Percentiles rank a stretch among this genome's conserved stretches.
Evolutionary conservation across 2,888 invertebrate genomes (phyloP).

Genomic region (Ommatoiulus sabulosus): DNA sequence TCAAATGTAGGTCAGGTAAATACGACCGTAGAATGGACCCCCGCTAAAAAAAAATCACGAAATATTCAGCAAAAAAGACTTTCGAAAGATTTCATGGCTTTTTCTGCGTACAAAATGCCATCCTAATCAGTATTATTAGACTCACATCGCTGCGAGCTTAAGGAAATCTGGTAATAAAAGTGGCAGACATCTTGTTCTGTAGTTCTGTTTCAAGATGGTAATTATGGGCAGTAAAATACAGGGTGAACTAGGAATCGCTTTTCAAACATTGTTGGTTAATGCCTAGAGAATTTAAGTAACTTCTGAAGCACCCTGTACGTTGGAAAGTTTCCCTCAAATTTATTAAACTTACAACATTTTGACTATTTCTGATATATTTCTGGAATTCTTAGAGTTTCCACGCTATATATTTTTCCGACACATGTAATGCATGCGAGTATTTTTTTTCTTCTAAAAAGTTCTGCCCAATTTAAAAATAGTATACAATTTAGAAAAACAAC

Average conservation of each 20-base stretch:
- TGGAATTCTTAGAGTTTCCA: too few relatives aligned
- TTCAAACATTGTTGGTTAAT: background rate
- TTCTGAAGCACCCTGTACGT: background rate
- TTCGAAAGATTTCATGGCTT: background rate
- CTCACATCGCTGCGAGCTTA: background rate
- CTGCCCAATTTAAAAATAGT: too few relatives aligned
- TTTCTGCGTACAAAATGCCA: background rate
- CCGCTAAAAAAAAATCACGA: background rate
- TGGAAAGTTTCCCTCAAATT: too few relatives aligned
- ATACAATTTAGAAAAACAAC: too few relatives aligned
- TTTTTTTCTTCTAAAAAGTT: too few relatives aligned
- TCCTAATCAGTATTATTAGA: background rate
- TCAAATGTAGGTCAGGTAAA: constrained; percentile 35
- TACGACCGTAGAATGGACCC: background rate
- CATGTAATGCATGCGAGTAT: too few relatives aligned
- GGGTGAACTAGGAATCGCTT: background rate
- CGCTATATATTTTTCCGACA: too few relatives aligned
- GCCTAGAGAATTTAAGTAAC: too few relatives aligned
- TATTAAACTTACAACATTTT: too few relatives aligned
- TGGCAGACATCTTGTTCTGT: background rate
- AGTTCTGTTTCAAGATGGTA: background rate
- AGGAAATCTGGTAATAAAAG: background rate
- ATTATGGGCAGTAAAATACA: background rate
- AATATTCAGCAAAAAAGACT: background rate
- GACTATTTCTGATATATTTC: too few relatives aligned